A percentile compares a stretch with the other conserved stretches of the same genome.
Conservation (phyloP, 2,888 invertebrate species). For the Pristionchus arcanus region DNA sequence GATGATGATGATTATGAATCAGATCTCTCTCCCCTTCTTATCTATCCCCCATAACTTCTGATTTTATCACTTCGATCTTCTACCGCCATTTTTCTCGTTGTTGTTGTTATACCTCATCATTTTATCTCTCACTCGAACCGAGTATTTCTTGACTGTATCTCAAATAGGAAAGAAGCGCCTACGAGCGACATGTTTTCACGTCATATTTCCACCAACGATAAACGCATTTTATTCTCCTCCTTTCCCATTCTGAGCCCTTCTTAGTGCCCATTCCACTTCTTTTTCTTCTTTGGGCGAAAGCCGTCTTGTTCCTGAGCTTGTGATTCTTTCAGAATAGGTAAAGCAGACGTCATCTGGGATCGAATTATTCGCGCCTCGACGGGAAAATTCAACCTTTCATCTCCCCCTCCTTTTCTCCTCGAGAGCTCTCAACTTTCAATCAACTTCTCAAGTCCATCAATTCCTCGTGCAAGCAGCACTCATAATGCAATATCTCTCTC, state of each 20-base stretch:
- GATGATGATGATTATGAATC: not conserved
- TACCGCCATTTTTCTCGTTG: constrained; percentile 29
- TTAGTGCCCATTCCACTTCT: not conserved
- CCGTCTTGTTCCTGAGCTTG: not conserved
- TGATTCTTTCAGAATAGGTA: not conserved
- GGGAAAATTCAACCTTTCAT: not conserved
- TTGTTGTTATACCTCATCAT: constrained; percentile 4
- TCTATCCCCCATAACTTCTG: not conserved
- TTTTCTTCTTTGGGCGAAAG: not conserved
- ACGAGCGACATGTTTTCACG: not conserved
- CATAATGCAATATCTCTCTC: not conserved
- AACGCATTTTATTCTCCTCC: not conserved
- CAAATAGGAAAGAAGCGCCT: not conserved
- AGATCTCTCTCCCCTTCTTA: not conserved
- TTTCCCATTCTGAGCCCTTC: not conserved
- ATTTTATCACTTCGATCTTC: constrained; percentile 38
- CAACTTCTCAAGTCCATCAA: not conserved
- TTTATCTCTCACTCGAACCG: not conserved
- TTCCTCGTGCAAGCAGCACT: not conserved
- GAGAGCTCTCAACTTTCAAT: not conserved
- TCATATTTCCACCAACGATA: not conserved
- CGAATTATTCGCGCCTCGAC: constrained; percentile 1
- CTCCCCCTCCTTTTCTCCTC: not conserved
- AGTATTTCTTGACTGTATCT: constrained; percentile 9
- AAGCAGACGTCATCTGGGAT: not conserved